These are phyloP conservation scores for Acyrthosiphon pisum DNA, from an alignment of 1,140 invertebrate species.

Conservation along the genomic window DNA sequence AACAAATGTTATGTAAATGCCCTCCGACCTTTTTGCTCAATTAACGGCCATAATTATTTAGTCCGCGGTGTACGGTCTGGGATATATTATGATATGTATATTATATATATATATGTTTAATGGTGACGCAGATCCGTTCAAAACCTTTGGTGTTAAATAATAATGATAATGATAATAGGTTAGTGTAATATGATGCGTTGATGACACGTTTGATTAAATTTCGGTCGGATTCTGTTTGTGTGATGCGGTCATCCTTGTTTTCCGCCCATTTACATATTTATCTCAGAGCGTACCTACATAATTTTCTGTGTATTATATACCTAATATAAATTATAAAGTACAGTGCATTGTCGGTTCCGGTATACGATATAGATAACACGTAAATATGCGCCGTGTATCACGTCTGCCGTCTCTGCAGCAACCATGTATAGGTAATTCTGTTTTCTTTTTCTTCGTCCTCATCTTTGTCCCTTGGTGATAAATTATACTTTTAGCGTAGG, in stretches of 20 bases:
- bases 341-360: neutral
- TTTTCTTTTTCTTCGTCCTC: neutral
- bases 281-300: neutral
- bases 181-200: neutral
- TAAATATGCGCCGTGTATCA: neutral
- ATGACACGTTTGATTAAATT: conserved; percentile 22
- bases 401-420: neutral
- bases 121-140: neutral
- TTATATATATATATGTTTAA: neutral
- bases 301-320: neutral
- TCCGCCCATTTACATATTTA: neutral
- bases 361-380: neutral
- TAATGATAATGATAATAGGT: neutral
- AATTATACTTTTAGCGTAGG: neutral
- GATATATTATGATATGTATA: neutral
- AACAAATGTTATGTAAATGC: conserved; percentile 31
- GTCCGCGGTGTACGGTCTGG: neutral
- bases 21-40: neutral
- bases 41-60: conserved; percentile 29
- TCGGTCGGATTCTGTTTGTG: neutral
- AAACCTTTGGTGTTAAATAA: neutral
- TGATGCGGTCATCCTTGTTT: neutral
- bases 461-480: neutral
- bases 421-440: neutral
- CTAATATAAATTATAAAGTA: neutral